Evolutionary conservation across 2,113 vertebrate genomes (phyloP), one percentile per base, ranked within the genome.

Genomic region (Thomomys bottae): DNA sequence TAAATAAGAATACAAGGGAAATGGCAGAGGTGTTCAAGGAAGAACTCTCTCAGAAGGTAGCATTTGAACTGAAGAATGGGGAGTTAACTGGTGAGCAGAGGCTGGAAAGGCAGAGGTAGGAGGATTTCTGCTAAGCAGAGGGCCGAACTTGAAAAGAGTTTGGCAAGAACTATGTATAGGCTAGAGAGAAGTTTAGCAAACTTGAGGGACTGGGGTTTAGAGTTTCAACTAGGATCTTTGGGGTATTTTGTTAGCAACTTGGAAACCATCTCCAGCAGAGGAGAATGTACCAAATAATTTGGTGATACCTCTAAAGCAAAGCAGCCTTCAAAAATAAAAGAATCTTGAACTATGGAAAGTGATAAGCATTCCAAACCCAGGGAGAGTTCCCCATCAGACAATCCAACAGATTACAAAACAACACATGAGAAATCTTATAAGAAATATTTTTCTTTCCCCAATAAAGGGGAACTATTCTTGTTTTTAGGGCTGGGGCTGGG

Each of bases 301-400:
- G 42, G 32, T 73, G 79, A 85, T 42, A 82, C 24, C 70, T 42
- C 2, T 59, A 72, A 71, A 92, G 18, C 57, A 92, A 85, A 94
- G 70, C 17, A 73, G 17, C 32, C 91, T 76, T 77, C n/a, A 84
- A 89, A 93, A 91, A 91, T 24, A 70, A 80, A 87, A 81, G 15
- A 8, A 84, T 30, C 49, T 75, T 76, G 40, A 77, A 26, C 30
- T 84, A 20, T 54, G 92, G n/a, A 90, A 71, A 88, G 77, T 77
- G 84, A 72, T 30, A 91, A 84, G 23, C 24, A 70, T 73, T 81
- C n/a, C 66, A 88, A 71, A 4, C 6, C 38, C 61, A 89, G 66
- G 34, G 34, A 77, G 34, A 67, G 26, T 42, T 42, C 42, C 30
- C 63, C 40, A 71, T 88, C 61, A 86, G 66, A 94, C 34, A 84